Conservation (phyloP, 37 sponge, comb jelly and placozoan genomes). For the Chondrilla cf. caribensis region DNA sequence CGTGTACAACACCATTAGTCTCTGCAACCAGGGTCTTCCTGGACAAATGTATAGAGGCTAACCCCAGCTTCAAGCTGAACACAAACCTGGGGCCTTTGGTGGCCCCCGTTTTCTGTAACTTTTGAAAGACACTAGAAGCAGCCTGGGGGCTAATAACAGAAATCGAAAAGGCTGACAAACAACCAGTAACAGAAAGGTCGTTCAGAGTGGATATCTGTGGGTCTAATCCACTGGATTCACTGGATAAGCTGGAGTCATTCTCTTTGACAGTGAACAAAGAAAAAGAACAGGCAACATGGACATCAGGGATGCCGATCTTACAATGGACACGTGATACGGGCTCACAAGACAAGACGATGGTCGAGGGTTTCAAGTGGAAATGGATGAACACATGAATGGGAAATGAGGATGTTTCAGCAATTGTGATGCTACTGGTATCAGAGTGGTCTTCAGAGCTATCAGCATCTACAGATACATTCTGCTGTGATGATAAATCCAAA, state of each 20-base stretch:
- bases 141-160: constrained; percentile 43
- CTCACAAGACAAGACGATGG: constrained; percentile 74
- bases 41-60: constrained; percentile 62
- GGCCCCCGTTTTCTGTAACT: background rate
- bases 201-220: constrained; percentile 38
- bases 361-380: constrained; percentile 76
- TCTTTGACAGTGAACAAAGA: constrained; percentile 50
- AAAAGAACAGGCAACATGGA: constrained; percentile 68
- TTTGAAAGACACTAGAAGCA: background rate
- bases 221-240: background rate
- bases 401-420: constrained; percentile 56
- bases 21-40: constrained; percentile 31
- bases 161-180: constrained; percentile 56
- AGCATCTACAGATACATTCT: constrained; percentile 5
- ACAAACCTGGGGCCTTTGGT: constrained; percentile 42
- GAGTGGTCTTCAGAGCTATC: background rate
- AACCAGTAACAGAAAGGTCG: constrained; percentile 65
- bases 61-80: constrained; percentile 61
- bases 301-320: constrained; percentile 70
- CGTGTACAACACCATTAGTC: background rate
- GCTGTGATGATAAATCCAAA: background rate
- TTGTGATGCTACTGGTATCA: background rate
- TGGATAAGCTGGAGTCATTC: background rate
- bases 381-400: constrained; percentile 79
- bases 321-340: constrained; percentile 85